Base-by-base conservation (phyloP, 2,797 vertebrate genomes). In the Diplodus puntazzo region DNA sequence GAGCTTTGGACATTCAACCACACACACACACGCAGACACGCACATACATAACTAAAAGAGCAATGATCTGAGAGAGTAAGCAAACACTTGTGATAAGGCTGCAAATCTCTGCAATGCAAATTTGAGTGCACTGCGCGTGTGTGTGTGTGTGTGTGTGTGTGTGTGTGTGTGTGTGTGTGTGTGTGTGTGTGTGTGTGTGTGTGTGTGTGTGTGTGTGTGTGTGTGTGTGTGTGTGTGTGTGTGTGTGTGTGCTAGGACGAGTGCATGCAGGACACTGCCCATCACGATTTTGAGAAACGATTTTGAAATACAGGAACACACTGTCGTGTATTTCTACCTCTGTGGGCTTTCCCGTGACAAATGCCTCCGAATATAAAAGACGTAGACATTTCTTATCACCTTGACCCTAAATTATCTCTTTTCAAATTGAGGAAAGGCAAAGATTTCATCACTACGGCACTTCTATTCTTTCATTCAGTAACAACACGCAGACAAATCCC, bases 41-140 rank as follows among this genome's bases (percentile, higher is more conserved):
- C 43, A 53, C 14, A 73, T 16, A 48, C 34, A 68, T 12, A 67
- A 46, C 52, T 54, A 46, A 81, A 80, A 75, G 80, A 83, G 86
- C 86, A 89, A 79, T 80, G 87, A 85, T 88, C 82, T 60, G 34
- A 81, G 60, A 43, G 72, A 82, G 75, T 77, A 72, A 63, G 52
- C 76, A 89, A 90, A 90, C 69, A 86, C 21, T 25, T 61, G 61
- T 30, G 87, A 90, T 87, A 92, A 88, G 82, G 68, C 27, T 21
- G n/a, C 16, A 76, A 82, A 86, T 80, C 62, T 72, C 64, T 72
- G 79, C 55, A 77, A 27, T 57, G 59, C 46, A 4, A 61, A 72
- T 70, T n/a, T 68, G 12, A 63, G 20, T 27, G 23, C 42, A 21
- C 17, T 61, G 4, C 8, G 8, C 76, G 34, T 8, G 46, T 65